Evolutionary conservation across 35 echinoderm and acorn worm species (phyloP).

Genomic region (Ptychodera flava): DNA sequence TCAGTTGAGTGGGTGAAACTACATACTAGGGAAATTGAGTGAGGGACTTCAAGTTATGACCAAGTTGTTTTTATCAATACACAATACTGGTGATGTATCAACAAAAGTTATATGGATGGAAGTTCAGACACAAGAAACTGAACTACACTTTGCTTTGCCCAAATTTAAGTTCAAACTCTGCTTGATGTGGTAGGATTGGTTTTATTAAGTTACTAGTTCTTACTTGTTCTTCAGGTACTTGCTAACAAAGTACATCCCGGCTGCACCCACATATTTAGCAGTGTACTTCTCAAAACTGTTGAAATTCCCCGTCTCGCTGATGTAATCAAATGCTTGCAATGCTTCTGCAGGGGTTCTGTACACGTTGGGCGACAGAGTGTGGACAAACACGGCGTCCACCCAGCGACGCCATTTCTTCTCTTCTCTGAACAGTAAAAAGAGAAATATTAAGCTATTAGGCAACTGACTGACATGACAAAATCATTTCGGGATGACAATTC

Average conservation of each 20-base stretch:
- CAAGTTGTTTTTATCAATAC: neutral
- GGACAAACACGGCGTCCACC: constrained; percentile 81
- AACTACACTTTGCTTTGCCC: too few relatives aligned
- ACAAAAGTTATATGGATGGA: neutral
- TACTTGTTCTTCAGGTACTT: constrained; percentile 86
- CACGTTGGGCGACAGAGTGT: constrained; percentile 83
- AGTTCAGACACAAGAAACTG: neutral
- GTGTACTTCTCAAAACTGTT: constrained; percentile 37
- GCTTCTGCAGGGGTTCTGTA: constrained; percentile 78
- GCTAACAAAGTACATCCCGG: constrained; percentile 84
- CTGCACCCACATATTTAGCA: constrained; percentile 81
- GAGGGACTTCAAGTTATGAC: too few relatives aligned
- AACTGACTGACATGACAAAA: neutral
- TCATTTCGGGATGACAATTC: too few relatives aligned
- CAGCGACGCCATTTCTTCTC: constrained; percentile 90
- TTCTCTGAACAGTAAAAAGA: constrained; percentile 32
- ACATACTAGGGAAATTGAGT: too few relatives aligned
- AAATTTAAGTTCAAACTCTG: too few relatives aligned
- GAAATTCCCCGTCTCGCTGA: constrained; percentile 52
- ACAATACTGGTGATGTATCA: neutral
- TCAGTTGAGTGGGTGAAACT: too few relatives aligned
- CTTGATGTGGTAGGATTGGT: too few relatives aligned
- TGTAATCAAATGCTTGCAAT: constrained; percentile 82
- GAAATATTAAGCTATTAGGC: constrained; percentile 4
- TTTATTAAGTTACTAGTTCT: too few relatives aligned